phyloP scores from a whole-genome alignment of 2,888 invertebrate species.

The Heteromurus nitidus region DNA sequence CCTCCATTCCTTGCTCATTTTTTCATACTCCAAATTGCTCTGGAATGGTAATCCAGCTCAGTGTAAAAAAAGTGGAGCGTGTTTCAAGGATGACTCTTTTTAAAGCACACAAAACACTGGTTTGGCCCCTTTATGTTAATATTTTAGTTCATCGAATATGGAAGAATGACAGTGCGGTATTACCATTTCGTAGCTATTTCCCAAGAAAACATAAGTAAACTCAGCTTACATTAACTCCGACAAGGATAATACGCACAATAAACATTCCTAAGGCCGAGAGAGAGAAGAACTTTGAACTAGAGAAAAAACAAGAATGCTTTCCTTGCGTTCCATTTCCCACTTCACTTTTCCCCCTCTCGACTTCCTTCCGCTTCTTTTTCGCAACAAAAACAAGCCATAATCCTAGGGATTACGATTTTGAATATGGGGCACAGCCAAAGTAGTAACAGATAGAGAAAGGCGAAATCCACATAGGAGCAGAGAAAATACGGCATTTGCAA shows the following conservation, averaged over 20 bases:
- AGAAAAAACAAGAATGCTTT: conserved; percentile 24
- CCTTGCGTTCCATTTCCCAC: conserved; percentile 30
- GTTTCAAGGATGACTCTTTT: too few relatives aligned
- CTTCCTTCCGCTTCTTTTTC: conserved; percentile 3
- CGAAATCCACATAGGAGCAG: conserved; percentile 6
- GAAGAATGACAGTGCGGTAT: too few relatives aligned
- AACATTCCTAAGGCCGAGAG: conserved; percentile 31
- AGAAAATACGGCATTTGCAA: too few relatives aligned
- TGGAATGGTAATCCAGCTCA: too few relatives aligned
- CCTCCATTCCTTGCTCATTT: too few relatives aligned
- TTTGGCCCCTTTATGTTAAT: too few relatives aligned
- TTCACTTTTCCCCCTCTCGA: conserved; percentile 2
- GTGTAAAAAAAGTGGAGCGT: too few relatives aligned
- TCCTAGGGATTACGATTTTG: conserved; percentile 45
- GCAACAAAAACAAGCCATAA: conserved; percentile 51
- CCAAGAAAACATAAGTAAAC: conserved; percentile 27
- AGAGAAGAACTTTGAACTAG: conserved; percentile 25
- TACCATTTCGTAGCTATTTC: conserved; percentile 3
- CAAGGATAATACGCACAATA: conserved; percentile 60
- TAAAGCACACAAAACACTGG: too few relatives aligned
- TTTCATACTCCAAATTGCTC: too few relatives aligned
- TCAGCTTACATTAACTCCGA: conserved; percentile 55
- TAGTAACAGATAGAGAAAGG: neutral
- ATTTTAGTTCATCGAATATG: too few relatives aligned
- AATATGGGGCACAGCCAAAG: conserved; percentile 40